Evolutionary conservation across 2,888 invertebrate species (phyloP).

Genomic region (Mycalesis mineus): DNA sequence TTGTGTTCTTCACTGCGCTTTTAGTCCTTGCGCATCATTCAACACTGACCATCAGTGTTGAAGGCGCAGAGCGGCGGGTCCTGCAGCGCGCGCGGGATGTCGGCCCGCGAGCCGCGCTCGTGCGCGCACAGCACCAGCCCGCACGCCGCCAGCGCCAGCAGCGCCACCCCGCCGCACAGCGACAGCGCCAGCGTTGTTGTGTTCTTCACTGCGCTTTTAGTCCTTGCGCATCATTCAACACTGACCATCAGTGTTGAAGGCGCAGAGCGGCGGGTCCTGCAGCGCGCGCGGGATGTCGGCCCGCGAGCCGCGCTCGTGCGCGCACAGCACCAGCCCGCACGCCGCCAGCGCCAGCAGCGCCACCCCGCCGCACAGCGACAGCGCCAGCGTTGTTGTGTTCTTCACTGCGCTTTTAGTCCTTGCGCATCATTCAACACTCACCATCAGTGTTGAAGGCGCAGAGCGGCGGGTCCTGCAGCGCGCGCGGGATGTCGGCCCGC

Average conservation of each 20-base stretch:
- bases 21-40: constrained; percentile 29
- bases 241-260: constrained; percentile 65
- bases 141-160: constrained; percentile 68
- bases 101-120: constrained; percentile 47
- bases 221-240: constrained; percentile 19
- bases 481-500: constrained; percentile 44
- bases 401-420: constrained; percentile 50
- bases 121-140: constrained; percentile 68
- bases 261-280: constrained; percentile 59
- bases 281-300: constrained; percentile 42
- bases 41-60: constrained; percentile 56
- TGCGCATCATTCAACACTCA: constrained; percentile 26
- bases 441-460: constrained; percentile 69
- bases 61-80: constrained; percentile 66
- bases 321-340: constrained; percentile 69
- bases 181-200: constrained; percentile 62
- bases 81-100: constrained; percentile 41
- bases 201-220: constrained; percentile 54
- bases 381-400: constrained; percentile 60
- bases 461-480: constrained; percentile 51
- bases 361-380: constrained; percentile 68
- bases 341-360: constrained; percentile 64
- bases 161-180: constrained; percentile 64
- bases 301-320: constrained; percentile 51
- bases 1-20: constrained; percentile 60